Evolutionary conservation across 2,888 invertebrate genomes (phyloP), one percentile per base, ranked within the genome.

Genomic region (Saturnia pavonia): DNA sequence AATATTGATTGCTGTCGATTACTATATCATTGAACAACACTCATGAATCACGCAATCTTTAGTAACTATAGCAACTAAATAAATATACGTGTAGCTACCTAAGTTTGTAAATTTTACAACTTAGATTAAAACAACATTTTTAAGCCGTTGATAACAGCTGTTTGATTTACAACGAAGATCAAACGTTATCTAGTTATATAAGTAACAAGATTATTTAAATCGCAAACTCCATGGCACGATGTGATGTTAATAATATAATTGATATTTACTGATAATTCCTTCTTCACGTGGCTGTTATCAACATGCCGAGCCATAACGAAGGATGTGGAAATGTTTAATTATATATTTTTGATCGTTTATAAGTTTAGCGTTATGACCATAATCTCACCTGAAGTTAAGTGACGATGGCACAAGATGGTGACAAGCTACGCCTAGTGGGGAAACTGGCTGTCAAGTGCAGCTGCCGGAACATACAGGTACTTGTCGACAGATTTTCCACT

Each of bases 111-210:
- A 54, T 7, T 22, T 57, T 12, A 57, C 25, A 25, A 57, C 25
- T 11, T 57, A 25, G 34, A 14, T 57, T 8, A 54, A 6, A 57
- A 14, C 6, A 25, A 57, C 14, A 7, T 12, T 27, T 57, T 57
- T 27, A 57, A 57, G 22, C 57, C 57, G 4, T 25, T 3, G 57
- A 57, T 57, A 27, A 25, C 57, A 25, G 25, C 57, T 25, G 57
- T 57, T 57, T 57, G 57, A 57, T 57, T 57, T 57, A 57, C 57
- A 57, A 57, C 14, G 25, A 57, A 57, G 57, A 57, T 57, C 57
- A 57, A 57, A 57, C 2, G 14, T 25, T 57, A 57, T 57, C 25
- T 14, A n/a, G n/a, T n/a, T n/a, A 25, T 57, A 14, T 25, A 57
- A 57, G 25, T 25, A 57, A 57, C 14, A 57, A 22, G 2, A 54